A percentile compares a stretch with the other conserved stretches of the same genome.
phyloP scores from a whole-genome alignment of 35 echinoderm and acorn worm species.

The Strongylocentrotus purpuratus region DNA sequence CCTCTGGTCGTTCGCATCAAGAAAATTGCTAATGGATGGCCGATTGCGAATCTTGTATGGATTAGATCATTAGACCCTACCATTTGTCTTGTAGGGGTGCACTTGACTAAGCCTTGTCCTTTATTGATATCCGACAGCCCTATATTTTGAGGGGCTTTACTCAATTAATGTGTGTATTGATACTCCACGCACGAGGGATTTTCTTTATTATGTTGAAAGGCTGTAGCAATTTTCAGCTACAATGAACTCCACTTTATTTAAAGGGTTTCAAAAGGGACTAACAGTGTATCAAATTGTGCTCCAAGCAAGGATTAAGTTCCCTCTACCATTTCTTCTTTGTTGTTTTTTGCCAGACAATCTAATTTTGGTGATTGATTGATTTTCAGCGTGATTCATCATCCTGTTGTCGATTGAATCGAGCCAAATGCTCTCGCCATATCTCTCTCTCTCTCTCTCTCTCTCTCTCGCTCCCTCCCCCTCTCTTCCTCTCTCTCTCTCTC shows the following conservation, averaged over 20 bases:
- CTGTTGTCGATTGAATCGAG: constrained; percentile 51
- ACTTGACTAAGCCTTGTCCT: neutral
- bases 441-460: neutral
- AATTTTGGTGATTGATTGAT: constrained; percentile 57
- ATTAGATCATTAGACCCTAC: constrained; percentile 51
- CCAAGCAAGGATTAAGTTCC: constrained; percentile 50
- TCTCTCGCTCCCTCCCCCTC: too few species aligned
- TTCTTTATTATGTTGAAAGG: neutral
- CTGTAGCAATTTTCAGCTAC: neutral
- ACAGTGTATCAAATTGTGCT: constrained; percentile 23
- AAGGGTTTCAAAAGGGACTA: neutral
- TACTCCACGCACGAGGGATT: neutral
- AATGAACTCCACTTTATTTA: neutral
- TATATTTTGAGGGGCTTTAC: neutral
- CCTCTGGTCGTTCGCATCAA: constrained; percentile 50
- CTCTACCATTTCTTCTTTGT: neutral
- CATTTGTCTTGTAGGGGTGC: constrained; percentile 23
- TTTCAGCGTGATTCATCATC: constrained; percentile 48
- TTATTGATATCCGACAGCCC: neutral
- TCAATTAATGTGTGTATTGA: constrained; percentile 34
- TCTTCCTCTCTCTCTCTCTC: neutral
- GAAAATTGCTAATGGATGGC: constrained; percentile 53
- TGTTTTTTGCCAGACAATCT: constrained; percentile 46
- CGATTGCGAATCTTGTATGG: constrained; percentile 52
- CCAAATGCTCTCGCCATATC: neutral